Evolutionary conservation across 2,113 vertebrate genomes (phyloP).

Genomic region (Oenanthe oenanthe): DNA sequence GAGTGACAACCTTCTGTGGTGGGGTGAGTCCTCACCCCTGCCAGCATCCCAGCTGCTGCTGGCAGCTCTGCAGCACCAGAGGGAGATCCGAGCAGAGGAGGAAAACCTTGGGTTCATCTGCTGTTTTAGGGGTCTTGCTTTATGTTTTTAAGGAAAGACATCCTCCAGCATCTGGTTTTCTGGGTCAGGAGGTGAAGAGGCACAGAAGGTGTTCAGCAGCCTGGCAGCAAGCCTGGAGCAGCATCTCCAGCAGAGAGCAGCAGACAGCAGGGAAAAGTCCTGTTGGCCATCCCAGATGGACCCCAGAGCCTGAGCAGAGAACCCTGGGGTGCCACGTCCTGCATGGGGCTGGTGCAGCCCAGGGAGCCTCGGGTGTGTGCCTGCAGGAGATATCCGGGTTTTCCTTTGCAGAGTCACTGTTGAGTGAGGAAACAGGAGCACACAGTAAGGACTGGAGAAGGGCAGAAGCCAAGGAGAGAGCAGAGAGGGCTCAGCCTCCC

Average conservation of each 20-base stretch:
- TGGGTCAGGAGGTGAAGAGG: neutral
- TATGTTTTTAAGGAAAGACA: neutral
- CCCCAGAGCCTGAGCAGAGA: neutral
- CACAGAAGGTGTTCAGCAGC: neutral
- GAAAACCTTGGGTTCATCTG: neutral
- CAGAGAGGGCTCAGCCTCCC: neutral
- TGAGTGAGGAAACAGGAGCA: neutral
- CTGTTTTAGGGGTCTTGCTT: neutral
- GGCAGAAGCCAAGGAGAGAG: neutral
- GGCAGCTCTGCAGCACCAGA: neutral
- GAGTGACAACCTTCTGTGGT: neutral
- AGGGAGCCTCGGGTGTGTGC: neutral
- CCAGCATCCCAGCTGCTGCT: neutral
- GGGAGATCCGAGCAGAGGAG: neutral
- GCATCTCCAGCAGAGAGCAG: neutral
- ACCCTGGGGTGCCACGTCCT: fast-evolving
- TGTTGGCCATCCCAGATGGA: neutral
- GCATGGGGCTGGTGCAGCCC: neutral
- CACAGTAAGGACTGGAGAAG: neutral
- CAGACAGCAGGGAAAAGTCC: neutral
- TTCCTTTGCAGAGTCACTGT: neutral
- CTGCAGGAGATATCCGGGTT: neutral
- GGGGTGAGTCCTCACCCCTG: neutral
- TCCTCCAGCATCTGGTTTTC: neutral
- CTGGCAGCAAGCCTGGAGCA: neutral